Evolutionary conservation across 2,113 vertebrate species (phyloP), one percentile per base, ranked within the genome.

Genomic region (Gymnarchus niloticus): DNA sequence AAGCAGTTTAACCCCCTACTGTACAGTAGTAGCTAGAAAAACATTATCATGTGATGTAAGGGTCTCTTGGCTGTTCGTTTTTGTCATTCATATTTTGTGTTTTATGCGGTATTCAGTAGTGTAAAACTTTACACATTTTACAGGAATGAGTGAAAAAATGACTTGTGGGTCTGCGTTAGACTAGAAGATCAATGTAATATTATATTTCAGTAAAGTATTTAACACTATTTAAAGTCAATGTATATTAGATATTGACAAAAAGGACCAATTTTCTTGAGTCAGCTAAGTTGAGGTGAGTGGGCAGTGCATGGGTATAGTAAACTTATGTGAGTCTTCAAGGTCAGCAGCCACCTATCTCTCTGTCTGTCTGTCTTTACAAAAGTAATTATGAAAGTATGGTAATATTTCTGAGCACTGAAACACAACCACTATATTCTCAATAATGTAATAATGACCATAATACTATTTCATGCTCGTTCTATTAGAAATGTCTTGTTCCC

Each of bases 11-110:
- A 49, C 44, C 44, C 44, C 77, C 44, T 48, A 48, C 48, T 81
- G 41, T 49, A 80, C 76, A n/a, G 19, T 44, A 80, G 76, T 80
- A 37, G 44, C 76, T 80, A 25, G 77, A 51, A 25, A 81, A 81
- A 73, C 33, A 81, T 49, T 23, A 81, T 81, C 46, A 80, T 25
- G 41, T 81, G 44, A 8, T 28, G 77, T 49, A 81, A 51, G 25
- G 48, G 77, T 23, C 33, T 73, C 65, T 73, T 33, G 28, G 33
- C 65, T 19, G 65, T 73, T 52, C 14, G 14, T 52, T 52, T 52
- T 52, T 52, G n/a, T n/a, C n/a, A n/a, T n/a, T n/a, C n/a, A n/a
- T n/a, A n/a, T n/a, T n/a, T n/a, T n/a, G n/a, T n/a, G n/a, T 52
- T 2, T 52, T 37, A 73, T 73, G 4, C n/a, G n/a, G n/a, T n/a